These are phyloP conservation scores for Cacatua alba DNA, from an alignment of 2,113 vertebrate species.

Conservation along the genomic window DNA sequence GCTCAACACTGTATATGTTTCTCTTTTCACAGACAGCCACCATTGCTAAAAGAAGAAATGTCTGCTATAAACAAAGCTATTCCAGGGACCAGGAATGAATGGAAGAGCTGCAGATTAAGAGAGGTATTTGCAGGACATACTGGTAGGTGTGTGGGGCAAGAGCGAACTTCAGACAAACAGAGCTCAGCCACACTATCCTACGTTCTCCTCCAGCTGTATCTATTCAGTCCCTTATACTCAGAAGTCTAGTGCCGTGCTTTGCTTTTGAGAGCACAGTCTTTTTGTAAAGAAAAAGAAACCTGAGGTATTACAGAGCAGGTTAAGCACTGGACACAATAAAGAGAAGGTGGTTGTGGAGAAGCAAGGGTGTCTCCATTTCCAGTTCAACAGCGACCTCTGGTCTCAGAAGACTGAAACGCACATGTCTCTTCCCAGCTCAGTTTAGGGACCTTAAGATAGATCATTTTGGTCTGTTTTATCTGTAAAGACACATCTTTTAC, in stretches of 20 bases:
- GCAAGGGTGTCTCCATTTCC: constrained; percentile 54
- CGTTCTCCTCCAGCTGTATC: not conserved
- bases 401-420: not conserved
- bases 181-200: not conserved
- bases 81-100: not conserved
- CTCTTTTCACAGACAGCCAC: not conserved
- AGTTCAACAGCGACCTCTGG: constrained; percentile 75
- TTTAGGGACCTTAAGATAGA: not conserved
- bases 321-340: not conserved
- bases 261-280: not conserved
- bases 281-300: not conserved
- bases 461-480: not conserved
- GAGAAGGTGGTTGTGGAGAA: not conserved
- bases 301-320: not conserved
- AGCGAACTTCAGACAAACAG: not conserved
- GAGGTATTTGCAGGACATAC: not conserved
- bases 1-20: rapidly evolving
- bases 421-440: rapidly evolving
- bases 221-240: not conserved
- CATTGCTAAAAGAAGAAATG: not conserved
- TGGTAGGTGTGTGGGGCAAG: too few species aligned
- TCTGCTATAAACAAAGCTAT: not conserved
- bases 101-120: not conserved
- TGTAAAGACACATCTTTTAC: not conserved
- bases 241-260: not conserved